Conservation (phyloP, 2,888 invertebrate species). For the Coleophora flavipennella region DNA sequence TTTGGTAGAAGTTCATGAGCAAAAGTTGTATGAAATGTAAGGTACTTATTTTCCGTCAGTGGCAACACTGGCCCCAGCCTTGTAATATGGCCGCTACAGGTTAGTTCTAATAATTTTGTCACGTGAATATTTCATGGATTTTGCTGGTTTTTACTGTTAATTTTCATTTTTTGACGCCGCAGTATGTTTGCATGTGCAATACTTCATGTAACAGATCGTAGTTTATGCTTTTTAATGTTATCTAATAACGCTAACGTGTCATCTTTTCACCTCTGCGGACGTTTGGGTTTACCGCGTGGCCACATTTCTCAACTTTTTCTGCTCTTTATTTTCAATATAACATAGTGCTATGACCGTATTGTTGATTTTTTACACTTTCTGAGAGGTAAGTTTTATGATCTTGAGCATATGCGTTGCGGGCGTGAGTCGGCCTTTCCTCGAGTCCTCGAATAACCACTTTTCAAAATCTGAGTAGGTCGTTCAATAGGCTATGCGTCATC, state of each 20-base stretch:
- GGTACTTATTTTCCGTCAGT: constrained; percentile 24
- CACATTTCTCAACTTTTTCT: constrained; percentile 52
- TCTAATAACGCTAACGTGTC: constrained; percentile 70
- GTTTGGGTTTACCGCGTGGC: constrained; percentile 73
- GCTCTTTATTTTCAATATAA: constrained; percentile 25
- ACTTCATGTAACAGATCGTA: constrained; percentile 16
- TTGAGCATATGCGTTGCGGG: constrained; percentile 23
- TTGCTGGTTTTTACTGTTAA: constrained; percentile 21
- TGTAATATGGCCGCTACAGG: constrained; percentile 83
- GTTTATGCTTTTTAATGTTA: constrained; percentile 29
- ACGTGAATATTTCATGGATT: constrained; percentile 52
- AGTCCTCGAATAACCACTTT: constrained; percentile 56
- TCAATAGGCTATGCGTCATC: constrained; percentile 61
- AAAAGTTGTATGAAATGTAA: background rate
- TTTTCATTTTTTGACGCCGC: constrained; percentile 24
- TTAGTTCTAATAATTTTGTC: constrained; percentile 74
- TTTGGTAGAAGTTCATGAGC: no score
- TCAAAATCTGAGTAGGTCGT: constrained; percentile 60
- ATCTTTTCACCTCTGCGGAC: constrained; percentile 66
- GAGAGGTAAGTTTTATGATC: constrained; percentile 20
- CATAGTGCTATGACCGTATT: constrained; percentile 16
- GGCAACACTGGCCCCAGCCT: constrained; percentile 68
- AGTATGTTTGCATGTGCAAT: constrained; percentile 24
- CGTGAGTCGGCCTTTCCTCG: constrained; percentile 27
- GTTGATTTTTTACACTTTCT: constrained; percentile 15